Percentiles rank a stretch among this genome's conserved stretches.
These are phyloP conservation scores for Alcedo quadribrachys DNA, from an alignment of 2,797 vertebrate species.

Conservation along the genomic window DNA sequence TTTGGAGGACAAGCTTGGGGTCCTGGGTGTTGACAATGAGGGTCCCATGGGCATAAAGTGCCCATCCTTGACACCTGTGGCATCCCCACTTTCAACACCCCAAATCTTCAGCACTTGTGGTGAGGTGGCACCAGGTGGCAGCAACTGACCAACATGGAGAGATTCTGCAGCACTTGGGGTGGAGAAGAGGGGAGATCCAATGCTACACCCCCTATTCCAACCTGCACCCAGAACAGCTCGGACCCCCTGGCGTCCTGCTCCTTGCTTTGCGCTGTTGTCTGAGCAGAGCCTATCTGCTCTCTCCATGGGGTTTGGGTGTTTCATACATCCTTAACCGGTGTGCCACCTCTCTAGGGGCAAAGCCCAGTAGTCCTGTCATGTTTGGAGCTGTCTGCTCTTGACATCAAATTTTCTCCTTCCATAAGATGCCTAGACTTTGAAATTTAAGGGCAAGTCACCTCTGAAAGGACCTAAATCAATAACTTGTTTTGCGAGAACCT, in stretches of 20 bases:
- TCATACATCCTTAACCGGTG: accelerated
- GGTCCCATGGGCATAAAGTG: background rate
- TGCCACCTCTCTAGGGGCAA: background rate
- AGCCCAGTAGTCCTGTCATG: background rate
- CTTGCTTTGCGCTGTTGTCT: background rate
- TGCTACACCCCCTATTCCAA: background rate
- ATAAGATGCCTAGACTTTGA: background rate
- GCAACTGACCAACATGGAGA: background rate
- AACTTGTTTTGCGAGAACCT: conserved; percentile 37
- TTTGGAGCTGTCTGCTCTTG: background rate
- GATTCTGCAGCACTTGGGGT: background rate
- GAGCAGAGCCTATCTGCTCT: accelerated
- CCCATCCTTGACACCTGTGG: background rate
- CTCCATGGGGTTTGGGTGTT: accelerated
- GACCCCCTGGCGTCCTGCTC: background rate
- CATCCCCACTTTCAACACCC: background rate
- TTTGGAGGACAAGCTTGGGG: background rate
- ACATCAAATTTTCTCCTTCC: conserved; percentile 17
- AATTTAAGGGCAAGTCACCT: conserved; percentile 26
- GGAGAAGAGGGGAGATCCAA: background rate
- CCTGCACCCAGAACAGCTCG: background rate
- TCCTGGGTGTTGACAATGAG: background rate
- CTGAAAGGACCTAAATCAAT: conserved; percentile 35
- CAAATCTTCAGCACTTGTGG: background rate
- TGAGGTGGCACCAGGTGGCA: conserved; percentile 31